A percentile compares a stretch with the other conserved stretches of the same genome.
These are phyloP conservation scores for Drosophila lacicola DNA, from an alignment of 2,888 invertebrate species.

Conservation along the genomic window DNA sequence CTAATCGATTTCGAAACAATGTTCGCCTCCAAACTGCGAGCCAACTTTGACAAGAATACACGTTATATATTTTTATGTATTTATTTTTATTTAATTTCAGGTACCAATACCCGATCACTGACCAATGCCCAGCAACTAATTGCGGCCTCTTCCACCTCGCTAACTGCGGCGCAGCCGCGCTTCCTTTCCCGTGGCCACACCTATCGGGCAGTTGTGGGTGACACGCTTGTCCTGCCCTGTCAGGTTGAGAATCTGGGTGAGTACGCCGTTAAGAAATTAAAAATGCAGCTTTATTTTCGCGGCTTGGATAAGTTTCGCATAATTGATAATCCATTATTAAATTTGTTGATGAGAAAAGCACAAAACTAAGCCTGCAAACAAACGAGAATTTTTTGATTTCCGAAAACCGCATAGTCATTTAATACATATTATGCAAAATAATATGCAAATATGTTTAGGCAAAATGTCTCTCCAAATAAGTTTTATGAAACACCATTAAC, in stretches of 20 bases:
- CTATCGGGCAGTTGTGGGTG: slow-evolving; percentile 91
- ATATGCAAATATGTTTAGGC: slow-evolving; percentile 72
- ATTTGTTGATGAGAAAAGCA: slow-evolving; percentile 51
- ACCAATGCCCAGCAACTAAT: slow-evolving; percentile 73
- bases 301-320: slow-evolving; percentile 34
- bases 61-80: background rate
- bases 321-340: slow-evolving; percentile 66
- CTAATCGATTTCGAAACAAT: slow-evolving; percentile 74
- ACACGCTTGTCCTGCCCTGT: slow-evolving; percentile 91
- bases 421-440: slow-evolving; percentile 61
- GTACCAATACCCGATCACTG: slow-evolving; percentile 81
- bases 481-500: slow-evolving; percentile 59
- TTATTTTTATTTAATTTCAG: slow-evolving; percentile 51
- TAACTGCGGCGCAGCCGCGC: slow-evolving; percentile 86
- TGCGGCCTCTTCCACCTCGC: slow-evolving; percentile 42
- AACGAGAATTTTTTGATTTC: slow-evolving; percentile 23
- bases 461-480: slow-evolving; percentile 71
- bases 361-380: slow-evolving; percentile 37
- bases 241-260: slow-evolving; percentile 93
- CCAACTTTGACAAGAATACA: background rate
- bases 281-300: slow-evolving; percentile 17
- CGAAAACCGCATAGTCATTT: slow-evolving; percentile 12
- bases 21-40: slow-evolving; percentile 16
- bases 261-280: slow-evolving; percentile 61
- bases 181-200: slow-evolving; percentile 91